phyloP scores from a whole-genome alignment of 2,888 invertebrate species.

The Tipula lateralis region DNA sequence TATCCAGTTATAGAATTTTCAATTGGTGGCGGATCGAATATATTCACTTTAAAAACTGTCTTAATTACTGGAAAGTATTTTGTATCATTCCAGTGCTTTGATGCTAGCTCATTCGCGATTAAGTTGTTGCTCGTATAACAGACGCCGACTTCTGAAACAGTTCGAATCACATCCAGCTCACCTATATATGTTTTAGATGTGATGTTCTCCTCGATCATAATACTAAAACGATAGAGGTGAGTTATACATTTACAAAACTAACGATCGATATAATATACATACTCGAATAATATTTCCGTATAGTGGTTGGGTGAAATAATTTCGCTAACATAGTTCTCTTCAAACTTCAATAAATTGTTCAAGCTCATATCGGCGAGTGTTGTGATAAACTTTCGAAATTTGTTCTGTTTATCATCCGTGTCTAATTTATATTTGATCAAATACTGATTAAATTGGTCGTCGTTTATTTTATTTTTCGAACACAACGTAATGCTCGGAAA shows the following conservation, averaged over 20 bases:
- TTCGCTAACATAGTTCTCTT: not conserved
- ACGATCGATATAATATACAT: not conserved
- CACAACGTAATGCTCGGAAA: constrained; percentile 29
- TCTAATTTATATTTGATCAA: not conserved
- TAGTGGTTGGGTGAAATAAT: not conserved
- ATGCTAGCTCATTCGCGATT: not conserved
- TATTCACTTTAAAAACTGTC: not conserved
- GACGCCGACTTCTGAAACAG: not conserved
- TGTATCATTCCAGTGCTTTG: not conserved
- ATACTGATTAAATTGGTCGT: not conserved
- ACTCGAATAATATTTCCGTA: not conserved
- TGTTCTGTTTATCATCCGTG: not conserved
- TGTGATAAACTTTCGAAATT: not conserved
- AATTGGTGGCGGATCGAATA: not conserved
- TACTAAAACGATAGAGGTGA: not conserved
- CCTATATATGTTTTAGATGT: not conserved
- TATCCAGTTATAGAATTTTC: not conserved
- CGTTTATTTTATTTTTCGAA: not conserved
- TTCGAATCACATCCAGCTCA: not conserved
- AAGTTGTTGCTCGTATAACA: constrained; percentile 2
- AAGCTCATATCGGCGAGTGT: not conserved
- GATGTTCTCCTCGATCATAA: not conserved
- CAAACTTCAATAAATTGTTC: not conserved
- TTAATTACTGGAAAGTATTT: not conserved
- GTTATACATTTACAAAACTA: not conserved